Percentiles rank a stretch among this genome's conserved stretches.
phyloP scores from a whole-genome alignment of 2,888 invertebrate species.

The Thereva unica region DNA sequence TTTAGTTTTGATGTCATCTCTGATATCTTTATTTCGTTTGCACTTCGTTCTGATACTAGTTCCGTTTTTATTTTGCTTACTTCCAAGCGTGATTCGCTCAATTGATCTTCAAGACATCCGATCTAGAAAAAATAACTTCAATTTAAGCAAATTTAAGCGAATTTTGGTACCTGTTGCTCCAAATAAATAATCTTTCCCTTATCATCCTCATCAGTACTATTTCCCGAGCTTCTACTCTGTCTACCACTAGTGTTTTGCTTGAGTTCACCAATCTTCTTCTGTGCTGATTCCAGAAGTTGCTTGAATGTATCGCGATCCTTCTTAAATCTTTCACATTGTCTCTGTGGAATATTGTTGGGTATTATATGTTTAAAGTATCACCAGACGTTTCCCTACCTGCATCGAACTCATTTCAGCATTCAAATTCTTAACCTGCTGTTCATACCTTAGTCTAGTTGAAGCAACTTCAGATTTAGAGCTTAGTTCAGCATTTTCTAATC shows the following conservation, averaged over 20 bases:
- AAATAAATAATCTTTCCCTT: constrained; percentile 72
- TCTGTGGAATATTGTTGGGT: constrained; percentile 45
- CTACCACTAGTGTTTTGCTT: constrained; percentile 63
- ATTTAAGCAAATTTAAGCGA: neutral
- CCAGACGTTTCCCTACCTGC: constrained; percentile 61
- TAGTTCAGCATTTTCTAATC: constrained; percentile 70
- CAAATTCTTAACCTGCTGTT: constrained; percentile 79
- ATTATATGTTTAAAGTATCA: neutral
- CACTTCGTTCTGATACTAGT: constrained; percentile 84
- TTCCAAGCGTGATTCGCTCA: constrained; percentile 81
- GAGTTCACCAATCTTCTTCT: constrained; percentile 78
- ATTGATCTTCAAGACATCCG: constrained; percentile 83
- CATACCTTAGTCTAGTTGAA: constrained; percentile 81
- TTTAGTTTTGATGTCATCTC: constrained; percentile 81
- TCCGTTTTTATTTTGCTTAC: constrained; percentile 85
- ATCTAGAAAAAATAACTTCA: constrained; percentile 59
- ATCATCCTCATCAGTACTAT: constrained; percentile 77
- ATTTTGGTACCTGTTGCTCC: constrained; percentile 71
- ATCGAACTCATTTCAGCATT: constrained; percentile 81
- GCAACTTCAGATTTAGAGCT: constrained; percentile 77
- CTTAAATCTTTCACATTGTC: constrained; percentile 69
- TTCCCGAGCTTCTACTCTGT: constrained; percentile 66
- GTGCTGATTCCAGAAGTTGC: constrained; percentile 86
- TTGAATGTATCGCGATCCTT: constrained; percentile 87
- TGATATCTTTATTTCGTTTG: constrained; percentile 82